Evolutionary conservation across 2,888 invertebrate species (phyloP).

Genomic region (Melanostoma mellinum): DNA sequence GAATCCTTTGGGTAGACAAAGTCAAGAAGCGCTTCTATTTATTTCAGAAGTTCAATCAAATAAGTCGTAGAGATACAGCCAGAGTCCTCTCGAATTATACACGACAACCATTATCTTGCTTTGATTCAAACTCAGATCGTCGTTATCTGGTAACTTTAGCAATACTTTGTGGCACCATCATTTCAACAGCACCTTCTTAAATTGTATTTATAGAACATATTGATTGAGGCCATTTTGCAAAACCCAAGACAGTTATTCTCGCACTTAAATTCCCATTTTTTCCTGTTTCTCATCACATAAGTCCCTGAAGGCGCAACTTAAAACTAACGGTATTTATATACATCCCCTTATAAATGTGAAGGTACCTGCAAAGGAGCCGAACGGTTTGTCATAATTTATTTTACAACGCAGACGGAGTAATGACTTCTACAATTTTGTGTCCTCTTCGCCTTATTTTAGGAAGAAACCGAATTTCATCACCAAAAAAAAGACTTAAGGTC

Average conservation of each 20-base stretch:
- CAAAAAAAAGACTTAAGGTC: conserved; percentile 30
- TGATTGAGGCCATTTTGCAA: conserved; percentile 36
- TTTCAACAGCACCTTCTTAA: background rate
- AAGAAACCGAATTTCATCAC: conserved; percentile 33
- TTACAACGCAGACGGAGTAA: conserved; percentile 52
- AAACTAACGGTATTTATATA: conserved; percentile 43
- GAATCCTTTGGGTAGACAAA: no score
- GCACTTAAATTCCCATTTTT: conserved; percentile 13
- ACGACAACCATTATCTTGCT: no score
- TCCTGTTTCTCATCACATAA: conserved; percentile 1
- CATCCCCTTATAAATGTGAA: conserved; percentile 36
- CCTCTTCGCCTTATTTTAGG: background rate
- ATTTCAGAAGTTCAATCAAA: no score
- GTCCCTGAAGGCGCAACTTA: conserved; percentile 4
- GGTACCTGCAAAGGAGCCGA: conserved; percentile 4
- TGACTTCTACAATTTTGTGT: conserved; percentile 40
- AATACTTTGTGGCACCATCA: background rate
- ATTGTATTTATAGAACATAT: conserved; percentile 33
- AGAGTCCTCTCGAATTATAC: no score
- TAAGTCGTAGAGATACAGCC: no score
- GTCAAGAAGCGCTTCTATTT: no score
- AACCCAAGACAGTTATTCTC: conserved; percentile 12
- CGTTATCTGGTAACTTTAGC: background rate
- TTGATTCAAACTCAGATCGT: no score
- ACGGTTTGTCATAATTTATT: conserved; percentile 59